These are phyloP conservation scores for Apaloderma vittatum DNA, from an alignment of 2,113 vertebrate species.

Conservation along the genomic window DNA sequence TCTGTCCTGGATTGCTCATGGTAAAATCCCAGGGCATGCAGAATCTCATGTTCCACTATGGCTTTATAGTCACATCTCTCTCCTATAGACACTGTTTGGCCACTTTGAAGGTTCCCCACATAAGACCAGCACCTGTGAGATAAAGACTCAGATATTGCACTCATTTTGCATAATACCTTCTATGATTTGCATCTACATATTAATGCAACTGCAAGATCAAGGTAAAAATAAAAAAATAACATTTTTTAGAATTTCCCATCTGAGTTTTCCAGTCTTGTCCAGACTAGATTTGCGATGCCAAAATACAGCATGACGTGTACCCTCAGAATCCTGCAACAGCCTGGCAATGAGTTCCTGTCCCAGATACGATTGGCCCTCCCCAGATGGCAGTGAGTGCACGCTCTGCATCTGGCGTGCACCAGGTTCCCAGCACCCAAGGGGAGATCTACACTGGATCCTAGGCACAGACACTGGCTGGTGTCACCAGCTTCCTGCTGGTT, in stretches of 20 bases:
- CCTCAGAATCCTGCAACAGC: neutral
- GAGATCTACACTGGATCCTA: neutral
- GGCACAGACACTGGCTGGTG: neutral
- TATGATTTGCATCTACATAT: neutral
- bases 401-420: neutral
- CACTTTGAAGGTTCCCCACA: slow-evolving; percentile 79
- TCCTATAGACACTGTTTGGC: slow-evolving; percentile 85
- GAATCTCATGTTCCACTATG: slow-evolving; percentile 85
- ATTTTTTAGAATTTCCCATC: neutral
- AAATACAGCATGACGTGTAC: neutral
- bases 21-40: slow-evolving; percentile 88
- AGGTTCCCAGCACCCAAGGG: neutral
- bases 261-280: neutral
- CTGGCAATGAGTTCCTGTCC: neutral
- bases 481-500: neutral
- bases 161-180: neutral
- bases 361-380: neutral
- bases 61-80: slow-evolving; percentile 84
- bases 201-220: neutral
- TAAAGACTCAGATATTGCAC: neutral
- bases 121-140: slow-evolving; percentile 84
- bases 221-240: neutral
- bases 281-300: neutral
- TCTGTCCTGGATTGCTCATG: slow-evolving; percentile 87
- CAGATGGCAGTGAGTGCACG: neutral